A percentile compares a stretch with the other conserved stretches of the same genome.
phyloP scores from a whole-genome alignment of 2,113 vertebrate genomes.

The Cryptotis parvus region DNA sequence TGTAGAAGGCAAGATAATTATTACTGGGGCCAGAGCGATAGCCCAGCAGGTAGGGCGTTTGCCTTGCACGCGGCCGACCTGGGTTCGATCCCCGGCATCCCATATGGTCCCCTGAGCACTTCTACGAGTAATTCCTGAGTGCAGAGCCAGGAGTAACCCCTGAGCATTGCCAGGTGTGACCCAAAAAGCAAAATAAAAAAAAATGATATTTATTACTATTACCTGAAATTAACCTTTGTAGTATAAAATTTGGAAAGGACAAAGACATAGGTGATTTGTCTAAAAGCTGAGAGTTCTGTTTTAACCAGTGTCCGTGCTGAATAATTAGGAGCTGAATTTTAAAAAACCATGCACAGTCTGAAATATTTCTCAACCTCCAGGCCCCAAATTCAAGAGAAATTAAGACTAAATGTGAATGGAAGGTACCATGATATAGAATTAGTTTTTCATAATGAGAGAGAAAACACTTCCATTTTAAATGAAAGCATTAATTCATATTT shows the following conservation, averaged over 20 bases:
- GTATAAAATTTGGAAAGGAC: slow-evolving; percentile 30
- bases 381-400: slow-evolving; percentile 79
- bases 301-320: slow-evolving; percentile 67
- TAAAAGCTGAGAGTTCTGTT: slow-evolving; percentile 61
- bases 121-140: no score
- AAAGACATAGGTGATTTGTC: slow-evolving; percentile 68
- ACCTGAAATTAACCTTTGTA: slow-evolving; percentile 35
- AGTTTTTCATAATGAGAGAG: slow-evolving; percentile 85
- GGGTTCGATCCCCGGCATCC: no score
- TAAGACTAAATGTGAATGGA: slow-evolving; percentile 80
- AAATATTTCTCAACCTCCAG: slow-evolving; percentile 69
- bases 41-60: no score
- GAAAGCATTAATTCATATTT: slow-evolving; percentile 82
- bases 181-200: no score
- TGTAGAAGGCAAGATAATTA: no score
- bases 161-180: no score
- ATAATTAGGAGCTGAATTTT: slow-evolving; percentile 70
- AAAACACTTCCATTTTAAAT: slow-evolving; percentile 85
- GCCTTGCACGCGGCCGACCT: no score
- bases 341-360: slow-evolving; percentile 16
- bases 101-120: no score
- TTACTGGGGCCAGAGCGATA: no score
- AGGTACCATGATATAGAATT: slow-evolving; percentile 82
- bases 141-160: no score
- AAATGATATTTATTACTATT: no score